Evolutionary conservation across 2,888 invertebrate species (phyloP).

Genomic region (Ichneumoninae sp.): DNA sequence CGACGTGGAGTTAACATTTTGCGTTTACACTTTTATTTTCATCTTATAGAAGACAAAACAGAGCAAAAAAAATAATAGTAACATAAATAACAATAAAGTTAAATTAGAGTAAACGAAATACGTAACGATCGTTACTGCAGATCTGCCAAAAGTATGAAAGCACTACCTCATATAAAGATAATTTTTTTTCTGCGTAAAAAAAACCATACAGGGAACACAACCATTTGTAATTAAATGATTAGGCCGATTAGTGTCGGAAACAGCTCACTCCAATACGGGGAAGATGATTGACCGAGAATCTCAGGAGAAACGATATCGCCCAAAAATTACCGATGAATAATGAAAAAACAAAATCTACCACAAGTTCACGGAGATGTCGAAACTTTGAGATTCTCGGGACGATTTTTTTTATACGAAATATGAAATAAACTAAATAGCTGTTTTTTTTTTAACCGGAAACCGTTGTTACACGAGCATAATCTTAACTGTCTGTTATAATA

Average conservation of each 20-base stretch:
- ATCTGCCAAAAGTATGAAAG: constrained; percentile 76
- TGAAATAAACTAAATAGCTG: constrained; percentile 33
- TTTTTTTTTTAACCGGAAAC: constrained; percentile 50
- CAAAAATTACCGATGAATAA: not conserved
- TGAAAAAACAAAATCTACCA: constrained; percentile 4
- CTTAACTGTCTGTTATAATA: constrained; percentile 23
- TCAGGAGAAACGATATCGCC: constrained; percentile 13
- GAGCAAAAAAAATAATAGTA: constrained; percentile 25
- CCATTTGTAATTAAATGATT: constrained; percentile 53
- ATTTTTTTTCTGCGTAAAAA: constrained; percentile 19
- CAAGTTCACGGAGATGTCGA: constrained; percentile 7
- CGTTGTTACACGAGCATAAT: constrained; percentile 51
- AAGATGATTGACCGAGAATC: constrained; percentile 51
- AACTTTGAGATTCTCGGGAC: constrained; percentile 50
- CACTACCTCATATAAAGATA: constrained; percentile 78
- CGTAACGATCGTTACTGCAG: constrained; percentile 59
- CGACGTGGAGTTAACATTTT: constrained; percentile 61
- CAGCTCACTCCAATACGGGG: constrained; percentile 38
- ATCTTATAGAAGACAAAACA: constrained; percentile 21
- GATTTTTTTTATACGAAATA: constrained; percentile 30
- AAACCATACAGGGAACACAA: constrained; percentile 58
- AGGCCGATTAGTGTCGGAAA: constrained; percentile 48
- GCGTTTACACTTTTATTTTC: constrained; percentile 34
- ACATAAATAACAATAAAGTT: constrained; percentile 29
- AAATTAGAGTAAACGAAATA: constrained; percentile 40